Percentiles rank a stretch among this genome's conserved stretches.
These are phyloP conservation scores for Dicyrtomina minuta DNA, from an alignment of 2,888 invertebrate genomes.

Conservation along the genomic window DNA sequence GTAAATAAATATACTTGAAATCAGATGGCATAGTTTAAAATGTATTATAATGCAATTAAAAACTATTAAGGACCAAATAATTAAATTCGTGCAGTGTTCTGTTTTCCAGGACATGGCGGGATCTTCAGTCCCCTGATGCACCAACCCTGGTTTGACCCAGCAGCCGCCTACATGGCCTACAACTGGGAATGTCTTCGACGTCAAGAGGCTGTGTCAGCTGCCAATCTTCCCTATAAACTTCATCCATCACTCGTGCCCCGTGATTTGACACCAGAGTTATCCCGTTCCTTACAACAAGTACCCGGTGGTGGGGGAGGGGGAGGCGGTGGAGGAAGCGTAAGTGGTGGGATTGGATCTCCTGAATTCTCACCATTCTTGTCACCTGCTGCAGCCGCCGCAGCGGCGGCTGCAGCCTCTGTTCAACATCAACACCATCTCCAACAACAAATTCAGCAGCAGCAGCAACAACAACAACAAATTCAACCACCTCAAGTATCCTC, in stretches of 20 bases:
- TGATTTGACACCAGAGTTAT: slow-evolving; percentile 5
- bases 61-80: background rate
- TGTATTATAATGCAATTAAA: no score
- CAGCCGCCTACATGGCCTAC: slow-evolving; percentile 72
- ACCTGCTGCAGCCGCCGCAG: slow-evolving; percentile 36
- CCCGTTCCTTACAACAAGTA: slow-evolving; percentile 9
- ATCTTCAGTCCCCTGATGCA: slow-evolving; percentile 71
- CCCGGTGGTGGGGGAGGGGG: slow-evolving; percentile 26
- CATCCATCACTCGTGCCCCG: slow-evolving; percentile 17
- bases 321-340: slow-evolving; percentile 35
- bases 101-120: slow-evolving; percentile 61
- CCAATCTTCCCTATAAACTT: slow-evolving; percentile 32
- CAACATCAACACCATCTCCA: background rate
- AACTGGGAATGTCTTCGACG: slow-evolving; percentile 72
- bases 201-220: slow-evolving; percentile 56
- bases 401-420: slow-evolving; percentile 39
- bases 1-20: no score
- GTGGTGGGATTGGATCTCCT: background rate
- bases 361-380: slow-evolving; percentile 8
- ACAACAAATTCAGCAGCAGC: no score
- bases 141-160: slow-evolving; percentile 78
- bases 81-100: slow-evolving; percentile 44
- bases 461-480: no score
- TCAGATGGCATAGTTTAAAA: no score
- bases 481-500: background rate